Percentiles rank a stretch among this genome's conserved stretches.
These are phyloP conservation scores for Orbicella faveolata DNA, from an alignment of 64 coral and sea anemone genomes.

Conservation along the genomic window DNA sequence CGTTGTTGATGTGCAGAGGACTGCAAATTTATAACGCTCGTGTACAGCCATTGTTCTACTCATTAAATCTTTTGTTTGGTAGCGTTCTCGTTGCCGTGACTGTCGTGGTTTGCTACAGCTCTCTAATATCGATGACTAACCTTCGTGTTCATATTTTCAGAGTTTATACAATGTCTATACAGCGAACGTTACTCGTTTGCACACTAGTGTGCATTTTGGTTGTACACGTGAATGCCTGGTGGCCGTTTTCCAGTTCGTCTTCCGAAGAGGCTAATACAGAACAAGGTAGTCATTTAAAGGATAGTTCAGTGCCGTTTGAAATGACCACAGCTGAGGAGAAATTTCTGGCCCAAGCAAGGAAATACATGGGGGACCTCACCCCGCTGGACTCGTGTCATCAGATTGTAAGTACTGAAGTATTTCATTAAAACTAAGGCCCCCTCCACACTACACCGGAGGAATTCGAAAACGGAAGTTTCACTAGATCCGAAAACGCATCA, in stretches of 20 bases:
- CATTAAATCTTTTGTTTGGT: too few relatives aligned
- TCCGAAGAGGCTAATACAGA: slow-evolving; percentile 41
- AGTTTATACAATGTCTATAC: neutral
- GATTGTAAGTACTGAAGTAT: slow-evolving; percentile 57
- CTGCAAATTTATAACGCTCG: too few relatives aligned
- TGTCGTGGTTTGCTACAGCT: too few relatives aligned
- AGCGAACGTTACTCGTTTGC: neutral
- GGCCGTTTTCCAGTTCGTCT: slow-evolving; percentile 55
- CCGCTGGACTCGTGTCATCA: slow-evolving; percentile 93
- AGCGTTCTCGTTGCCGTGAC: neutral
- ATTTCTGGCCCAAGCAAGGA: slow-evolving; percentile 78
- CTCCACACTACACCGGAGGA: neutral
- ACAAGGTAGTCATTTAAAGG: slow-evolving; percentile 56
- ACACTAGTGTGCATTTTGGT: neutral
- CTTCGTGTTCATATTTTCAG: neutral
- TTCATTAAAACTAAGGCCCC: neutral
- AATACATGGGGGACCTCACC: slow-evolving; percentile 90
- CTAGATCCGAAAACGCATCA: too few relatives aligned
- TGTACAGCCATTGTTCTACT: too few relatives aligned
- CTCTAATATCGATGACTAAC: neutral
- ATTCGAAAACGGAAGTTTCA: too few relatives aligned
- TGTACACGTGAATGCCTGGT: slow-evolving; percentile 8
- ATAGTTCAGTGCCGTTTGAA: slow-evolving; percentile 93
- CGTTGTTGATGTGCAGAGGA: too few relatives aligned
- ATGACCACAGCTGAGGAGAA: slow-evolving; percentile 92